Conservation (phyloP, 92 coral and sea anemone genomes). For the Desmophyllum pertusum region DNA sequence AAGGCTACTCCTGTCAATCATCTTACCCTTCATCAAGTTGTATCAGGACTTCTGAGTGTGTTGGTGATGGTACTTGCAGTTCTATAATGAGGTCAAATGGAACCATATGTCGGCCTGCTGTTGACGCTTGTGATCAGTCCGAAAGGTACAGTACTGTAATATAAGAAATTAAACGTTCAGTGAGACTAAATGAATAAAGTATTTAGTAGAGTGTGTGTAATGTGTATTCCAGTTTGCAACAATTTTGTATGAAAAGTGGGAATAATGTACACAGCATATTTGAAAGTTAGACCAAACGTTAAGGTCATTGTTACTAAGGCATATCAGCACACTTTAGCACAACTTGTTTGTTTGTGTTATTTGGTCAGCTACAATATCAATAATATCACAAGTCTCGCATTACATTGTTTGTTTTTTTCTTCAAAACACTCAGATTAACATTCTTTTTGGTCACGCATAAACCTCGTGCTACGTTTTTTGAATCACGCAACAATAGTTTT, state of each 20-base stretch:
- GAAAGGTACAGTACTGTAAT: conserved; percentile 75
- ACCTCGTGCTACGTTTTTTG: too few species aligned
- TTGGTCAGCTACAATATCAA: neutral
- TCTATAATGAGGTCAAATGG: conserved; percentile 64
- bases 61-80: conserved; percentile 76
- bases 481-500: too few species aligned
- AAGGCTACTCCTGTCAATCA: conserved; percentile 73
- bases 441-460: too few species aligned
- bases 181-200: neutral
- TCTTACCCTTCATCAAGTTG: conserved; percentile 71
- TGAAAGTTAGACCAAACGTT: too few species aligned
- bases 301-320: too few species aligned
- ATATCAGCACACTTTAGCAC: neutral
- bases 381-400: too few species aligned
- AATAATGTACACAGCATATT: neutral
- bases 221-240: neutral
- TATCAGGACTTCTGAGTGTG: conserved; percentile 72
- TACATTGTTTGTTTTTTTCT: too few species aligned
- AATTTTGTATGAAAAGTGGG: too few species aligned
- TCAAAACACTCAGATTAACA: too few species aligned
- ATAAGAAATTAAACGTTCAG: neutral
- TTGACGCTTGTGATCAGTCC: conserved; percentile 83
- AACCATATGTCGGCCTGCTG: conserved; percentile 86
- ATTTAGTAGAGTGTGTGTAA: neutral
- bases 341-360: neutral